Base-by-base conservation (phyloP, 2,888 invertebrate species). In the Macrosoma leucophasiata region DNA sequence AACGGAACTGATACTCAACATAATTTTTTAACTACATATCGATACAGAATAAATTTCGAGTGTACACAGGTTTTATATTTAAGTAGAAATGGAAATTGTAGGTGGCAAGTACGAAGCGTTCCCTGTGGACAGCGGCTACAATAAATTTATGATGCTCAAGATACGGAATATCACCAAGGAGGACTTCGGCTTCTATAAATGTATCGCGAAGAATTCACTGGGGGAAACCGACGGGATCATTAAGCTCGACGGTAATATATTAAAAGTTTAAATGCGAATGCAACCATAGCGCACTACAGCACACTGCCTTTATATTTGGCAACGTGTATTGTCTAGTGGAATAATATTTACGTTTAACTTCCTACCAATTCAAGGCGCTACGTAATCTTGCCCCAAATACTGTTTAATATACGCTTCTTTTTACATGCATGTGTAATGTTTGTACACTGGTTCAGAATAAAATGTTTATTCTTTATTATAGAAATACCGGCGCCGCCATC, bases 81-180 rank as follows among this genome's bases (percentile, higher is more conserved):
- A 78, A 84, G 77, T 72, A 89, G 88, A 88, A 81, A 85, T 88
- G 71, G 88, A 88, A 68, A 85, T 88, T 70, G 85, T 90, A 90
- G 95, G 95, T 78, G 94, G 94, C 63, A 95, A 95, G 79, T 95
- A 94, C 77, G 95, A 95, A 76, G 92, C 94, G 45, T 90, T 93
- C 57, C 91, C 92, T 29, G 90, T 90, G 77, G 94, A 95, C 85
- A 93, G 87, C 70, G 94, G 93, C 55, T 95, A 96, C 88, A 95
- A 92, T 74, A 94, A 94, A 73, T 93, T 91, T 79, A 95, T 96
- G 95, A 92, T 92, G 89, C 87, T 96, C 60, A 95, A 94, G 86
- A 95, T 96, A 61, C 87, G 93, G 43, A 91, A 91, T 62, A 91
- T 95, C 43, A 90, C 90, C 29, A 88, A 88, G 50, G 89, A 88